Evolutionary conservation across 1,140 invertebrate genomes (phyloP), one percentile per base, ranked within the genome.

Genomic region (Scaptomyza graminum): DNA sequence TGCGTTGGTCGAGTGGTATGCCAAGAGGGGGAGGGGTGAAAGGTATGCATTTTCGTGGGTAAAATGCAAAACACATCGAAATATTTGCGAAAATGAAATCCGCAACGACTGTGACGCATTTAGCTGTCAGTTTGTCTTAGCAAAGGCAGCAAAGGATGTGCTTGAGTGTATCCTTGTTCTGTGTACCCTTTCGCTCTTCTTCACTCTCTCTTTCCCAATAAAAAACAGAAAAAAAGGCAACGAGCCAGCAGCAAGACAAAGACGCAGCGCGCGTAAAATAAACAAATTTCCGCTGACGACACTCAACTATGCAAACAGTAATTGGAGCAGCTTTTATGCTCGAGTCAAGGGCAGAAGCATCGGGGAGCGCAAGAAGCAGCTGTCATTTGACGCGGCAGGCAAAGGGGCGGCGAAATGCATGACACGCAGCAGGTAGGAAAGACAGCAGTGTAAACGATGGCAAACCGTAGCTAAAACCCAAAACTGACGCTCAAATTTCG

Each of bases 301-400:
- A 82, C 82, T 88, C 83, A 79, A 88, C 82, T 87, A 82, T 88
- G 82, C 82, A 87, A 88, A 82, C 79, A 82, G 82, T 87, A 87
- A 88, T 87, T 87, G 82, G 83, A 79, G 78, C 83, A 79, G 65
- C 71, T 77, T 76, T 76, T 74, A 74, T 74, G 64, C 60, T 46
- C 56, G 69, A 66, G 44, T 56, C 63, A 37, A 54, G 41, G 28
- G 16, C 51, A 7, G 16, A 37, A n/a, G n/a, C n/a, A 34, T 34
- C n/a, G 39, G 37, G 37, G n/a, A 41, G 47, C 34, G 12, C 25
- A 39, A 67, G 46, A 11, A 43, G 37, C 44, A 47, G 15, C 15
- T 37, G 18, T 39, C 28, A 13, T 69, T 16, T 31, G 59, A 11
- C 49, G 44, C 54, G 51, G 43, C 66, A 15, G 12, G 31, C 31